Evolutionary conservation across 2,888 invertebrate genomes (phyloP), one percentile per base, ranked within the genome.

Genomic region (Diarsia dahlii): DNA sequence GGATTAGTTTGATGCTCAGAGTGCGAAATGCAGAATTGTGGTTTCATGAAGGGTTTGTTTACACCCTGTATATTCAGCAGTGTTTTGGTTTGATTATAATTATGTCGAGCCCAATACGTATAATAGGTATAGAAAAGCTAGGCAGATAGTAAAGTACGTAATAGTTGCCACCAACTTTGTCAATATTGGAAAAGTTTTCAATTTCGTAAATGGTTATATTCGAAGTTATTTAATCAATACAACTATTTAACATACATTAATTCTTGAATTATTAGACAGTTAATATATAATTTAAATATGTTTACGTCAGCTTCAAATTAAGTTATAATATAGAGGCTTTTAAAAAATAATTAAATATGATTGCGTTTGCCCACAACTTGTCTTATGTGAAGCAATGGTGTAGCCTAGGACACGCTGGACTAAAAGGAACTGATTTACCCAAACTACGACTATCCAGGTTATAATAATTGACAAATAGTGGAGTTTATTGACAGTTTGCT

Each of bases 111-210:
- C 28, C 18, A 62, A n/a, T 6, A n/a, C n/a, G n/a, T n/a, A 39
- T 20, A 15, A 9, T 20, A n/a, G n/a, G n/a, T n/a, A 48, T 4
- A 46, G 50, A 52, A 62, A 73, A 73, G 12, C 39, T 18, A 28
- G 9, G 9, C 3, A 20, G 9, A 15, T 18, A 13, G 13, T 23
- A 10, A 39, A 50, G 1, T 50, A 71, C 13, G 18, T 18, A 12
- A 2, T 34, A 48, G n/a, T 18, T 69, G 2, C 28, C 64, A 15
- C 12, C 12, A 39, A 66, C n/a, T 70, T 50, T 20, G 50, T 66
- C 50, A 65, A 70, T 64, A 39, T 70, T 39, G 18, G 13, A 23
- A 34, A n/a, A 34, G 64, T 70, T 39, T 39, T 39, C 13, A 71
- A 71, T 66, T 71, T 64, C 2, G 8, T 39, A 18, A 64, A 66